phyloP scores from a whole-genome alignment of 2,797 vertebrate species.

The Aplochiton taeniatus region DNA sequence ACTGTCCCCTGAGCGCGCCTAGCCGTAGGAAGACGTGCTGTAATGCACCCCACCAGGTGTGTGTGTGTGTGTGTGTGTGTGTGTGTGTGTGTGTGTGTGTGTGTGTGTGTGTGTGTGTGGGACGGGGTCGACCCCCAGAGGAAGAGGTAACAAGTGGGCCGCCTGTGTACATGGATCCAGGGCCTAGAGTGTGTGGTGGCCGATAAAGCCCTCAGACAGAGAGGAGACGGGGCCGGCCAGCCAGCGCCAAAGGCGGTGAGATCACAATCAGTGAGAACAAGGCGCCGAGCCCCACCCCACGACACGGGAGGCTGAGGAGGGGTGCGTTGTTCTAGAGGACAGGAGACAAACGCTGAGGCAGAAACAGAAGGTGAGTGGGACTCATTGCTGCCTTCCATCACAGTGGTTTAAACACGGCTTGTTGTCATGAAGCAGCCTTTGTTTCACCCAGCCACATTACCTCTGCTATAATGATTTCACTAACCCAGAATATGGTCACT shows the following conservation, averaged over 20 bases:
- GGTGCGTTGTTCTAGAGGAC: slow-evolving; percentile 43
- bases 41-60: slow-evolving; percentile 14
- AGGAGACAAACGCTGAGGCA: slow-evolving; percentile 40
- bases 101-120: slow-evolving; percentile 1
- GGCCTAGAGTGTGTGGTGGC: slow-evolving; percentile 7
- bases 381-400: too few relatives aligned
- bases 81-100: background rate
- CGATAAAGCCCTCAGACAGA: slow-evolving; percentile 45
- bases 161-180: too few relatives aligned
- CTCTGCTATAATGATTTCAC: too few relatives aligned
- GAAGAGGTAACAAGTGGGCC: too few relatives aligned
- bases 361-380: slow-evolving; percentile 12
- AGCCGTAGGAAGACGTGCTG: too few relatives aligned
- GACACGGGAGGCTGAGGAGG: slow-evolving; percentile 53
- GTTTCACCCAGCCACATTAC: too few relatives aligned
- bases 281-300: slow-evolving; percentile 52
- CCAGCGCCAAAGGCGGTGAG: slow-evolving; percentile 43
- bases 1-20: too few relatives aligned
- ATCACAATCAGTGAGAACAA: slow-evolving; percentile 62
- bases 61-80: background rate
- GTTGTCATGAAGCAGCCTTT: too few relatives aligned
- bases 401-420: too few relatives aligned
- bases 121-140: too few relatives aligned
- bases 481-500: too few relatives aligned
- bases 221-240: slow-evolving; percentile 14